These are phyloP conservation scores for Coregonus suidteri DNA, from an alignment of 2,797 vertebrate genomes.

Conservation along the genomic window DNA sequence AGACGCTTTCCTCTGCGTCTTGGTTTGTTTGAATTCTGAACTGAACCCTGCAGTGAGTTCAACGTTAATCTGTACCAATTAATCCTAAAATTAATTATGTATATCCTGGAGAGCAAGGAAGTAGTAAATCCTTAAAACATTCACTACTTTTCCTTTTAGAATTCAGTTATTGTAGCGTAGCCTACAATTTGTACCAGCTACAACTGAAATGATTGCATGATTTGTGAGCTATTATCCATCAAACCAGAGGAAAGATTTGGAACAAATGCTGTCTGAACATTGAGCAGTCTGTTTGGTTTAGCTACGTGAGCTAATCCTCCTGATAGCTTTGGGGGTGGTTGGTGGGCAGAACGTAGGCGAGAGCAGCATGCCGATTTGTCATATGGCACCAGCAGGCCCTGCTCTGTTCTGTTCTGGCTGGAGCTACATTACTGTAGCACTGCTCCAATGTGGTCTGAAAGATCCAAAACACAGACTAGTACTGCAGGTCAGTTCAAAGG, in stretches of 20 bases:
- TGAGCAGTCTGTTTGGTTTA: slow-evolving; percentile 62
- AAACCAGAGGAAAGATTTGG: slow-evolving; percentile 66
- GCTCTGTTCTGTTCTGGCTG: slow-evolving; percentile 64
- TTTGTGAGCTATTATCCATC: slow-evolving; percentile 24
- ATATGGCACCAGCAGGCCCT: slow-evolving; percentile 74
- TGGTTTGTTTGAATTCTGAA: not conserved
- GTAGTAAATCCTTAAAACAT: slow-evolving; percentile 64
- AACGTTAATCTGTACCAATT: slow-evolving; percentile 68
- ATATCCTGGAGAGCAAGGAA: slow-evolving; percentile 62
- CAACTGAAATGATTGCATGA: not conserved
- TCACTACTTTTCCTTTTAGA: slow-evolving; percentile 29
- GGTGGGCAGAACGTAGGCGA: slow-evolving; percentile 75
- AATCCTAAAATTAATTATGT: slow-evolving; percentile 73
- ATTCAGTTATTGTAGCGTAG: slow-evolving; percentile 5
- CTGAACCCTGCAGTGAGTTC: slow-evolving; percentile 57
- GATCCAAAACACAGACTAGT: slow-evolving; percentile 44
- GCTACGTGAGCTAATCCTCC: slow-evolving; percentile 74
- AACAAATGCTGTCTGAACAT: slow-evolving; percentile 66
- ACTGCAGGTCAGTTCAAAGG: slow-evolving; percentile 47
- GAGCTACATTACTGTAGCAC: slow-evolving; percentile 65
- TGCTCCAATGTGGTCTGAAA: slow-evolving; percentile 66
- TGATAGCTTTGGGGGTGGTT: slow-evolving; percentile 73
- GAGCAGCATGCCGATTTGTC: slow-evolving; percentile 76
- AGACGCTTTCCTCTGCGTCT: not conserved
- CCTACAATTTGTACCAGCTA: not conserved